Base-by-base conservation (phyloP, 1,140 invertebrate genomes). In the Zaprionus vittiger region DNA sequence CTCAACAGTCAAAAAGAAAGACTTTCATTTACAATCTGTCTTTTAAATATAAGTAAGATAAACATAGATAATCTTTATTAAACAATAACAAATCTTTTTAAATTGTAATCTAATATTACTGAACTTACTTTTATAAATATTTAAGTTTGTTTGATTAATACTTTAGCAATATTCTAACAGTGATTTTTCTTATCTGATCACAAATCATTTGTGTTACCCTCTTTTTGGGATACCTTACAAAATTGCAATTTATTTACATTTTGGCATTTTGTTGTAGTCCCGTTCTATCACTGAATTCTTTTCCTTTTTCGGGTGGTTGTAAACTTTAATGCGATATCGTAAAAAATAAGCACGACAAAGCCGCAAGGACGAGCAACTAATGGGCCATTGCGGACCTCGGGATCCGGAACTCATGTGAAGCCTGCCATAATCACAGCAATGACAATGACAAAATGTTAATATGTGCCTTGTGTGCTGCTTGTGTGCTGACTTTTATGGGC, bases 251-350 rank as follows among this genome's bases (percentile, higher is more conserved):
- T 77, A 73, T 77, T 62, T 67, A 67, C 62, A 77, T 24, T 73
- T 66, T 66, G 66, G 49, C 57, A 66, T 77, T 73, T 67, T 72
- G 74, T 72, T 77, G 44, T 34, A 44, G 41, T 41, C 31, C 41
- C 56, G 44, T 55, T 24, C 11, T 31, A 55, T 56, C 6, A 47
- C n/a, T 7, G 41, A 9, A 56, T 38, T 54, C 24, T 26, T 65
- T 52, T 59, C 22, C 28, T 38, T 11, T 54, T 67, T 77, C 17
- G 62, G 14, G 56, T 20, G 63, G 83, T 63, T 75, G 49, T 87
- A 87, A 87, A 83, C 68, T 76, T 83, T 80, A 89, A 83, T 83
- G 69, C 11, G 65, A 37, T 65, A 80, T 83, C 83, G 68, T 87
- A 79, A 87, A 87, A 83, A 38, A 44, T 57, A 54, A 69, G 70